These are phyloP conservation scores for Lanistes nyassanus DNA, from an alignment of 1,140 invertebrate species.

Conservation along the genomic window DNA sequence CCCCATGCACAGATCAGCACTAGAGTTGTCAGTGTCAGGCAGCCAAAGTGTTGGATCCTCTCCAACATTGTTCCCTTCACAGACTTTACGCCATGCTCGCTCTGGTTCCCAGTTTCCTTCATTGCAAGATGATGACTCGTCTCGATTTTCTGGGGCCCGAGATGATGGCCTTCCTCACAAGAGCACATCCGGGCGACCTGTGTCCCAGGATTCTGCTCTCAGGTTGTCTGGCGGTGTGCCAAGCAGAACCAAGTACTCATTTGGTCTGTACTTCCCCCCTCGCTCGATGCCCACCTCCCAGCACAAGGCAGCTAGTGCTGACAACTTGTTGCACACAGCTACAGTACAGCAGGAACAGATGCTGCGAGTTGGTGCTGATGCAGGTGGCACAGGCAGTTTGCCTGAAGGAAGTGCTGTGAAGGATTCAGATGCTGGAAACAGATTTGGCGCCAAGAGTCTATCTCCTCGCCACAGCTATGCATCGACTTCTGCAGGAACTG, in stretches of 20 bases:
- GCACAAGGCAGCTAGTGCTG: constrained; percentile 17
- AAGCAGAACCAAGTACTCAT: constrained; percentile 37
- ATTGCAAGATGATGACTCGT: too few relatives aligned
- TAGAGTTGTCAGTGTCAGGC: constrained; percentile 7
- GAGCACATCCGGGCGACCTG: neutral
- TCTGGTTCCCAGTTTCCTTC: too few relatives aligned
- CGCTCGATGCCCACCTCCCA: neutral
- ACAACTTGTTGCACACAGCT: constrained; percentile 7
- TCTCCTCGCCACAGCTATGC: constrained; percentile 19
- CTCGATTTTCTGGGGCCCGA: too few relatives aligned
- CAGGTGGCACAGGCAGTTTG: constrained; percentile 13
- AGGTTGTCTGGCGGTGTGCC: constrained; percentile 21
- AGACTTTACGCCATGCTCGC: too few relatives aligned
- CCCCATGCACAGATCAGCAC: constrained; percentile 14
- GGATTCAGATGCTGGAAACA: neutral
- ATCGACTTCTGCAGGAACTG: neutral
- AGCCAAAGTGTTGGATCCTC: neutral
- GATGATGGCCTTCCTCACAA: too few relatives aligned
- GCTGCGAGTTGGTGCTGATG: constrained; percentile 5
- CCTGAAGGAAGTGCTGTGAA: neutral
- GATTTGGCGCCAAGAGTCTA: neutral
- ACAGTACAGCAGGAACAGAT: neutral
- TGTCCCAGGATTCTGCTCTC: constrained; percentile 21
- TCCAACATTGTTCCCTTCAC: too few relatives aligned
- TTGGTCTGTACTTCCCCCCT: constrained; percentile 43